Evolutionary conservation across 2,888 invertebrate genomes (phyloP).

Genomic region (Synanthedon formicaeformis): DNA sequence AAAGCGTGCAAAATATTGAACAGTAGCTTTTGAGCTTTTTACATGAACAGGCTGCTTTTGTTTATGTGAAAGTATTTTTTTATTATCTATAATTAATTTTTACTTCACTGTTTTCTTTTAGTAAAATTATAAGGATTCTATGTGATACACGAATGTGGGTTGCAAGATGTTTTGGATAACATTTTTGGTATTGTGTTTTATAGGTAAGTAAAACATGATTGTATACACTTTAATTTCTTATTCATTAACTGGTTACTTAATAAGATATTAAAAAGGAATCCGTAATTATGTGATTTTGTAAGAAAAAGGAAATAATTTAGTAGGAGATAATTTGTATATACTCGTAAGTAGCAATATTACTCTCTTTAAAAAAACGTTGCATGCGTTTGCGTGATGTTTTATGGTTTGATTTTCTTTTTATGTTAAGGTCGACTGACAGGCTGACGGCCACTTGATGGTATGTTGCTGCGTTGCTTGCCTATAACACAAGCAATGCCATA

Average conservation of each 20-base stretch:
- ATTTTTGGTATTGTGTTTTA: slow-evolving; percentile 24
- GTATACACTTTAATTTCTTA: neutral
- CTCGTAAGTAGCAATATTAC: too few species aligned
- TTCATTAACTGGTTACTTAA: neutral
- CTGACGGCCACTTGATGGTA: too few species aligned
- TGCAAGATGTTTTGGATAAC: slow-evolving; percentile 32
- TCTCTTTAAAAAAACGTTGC: too few species aligned
- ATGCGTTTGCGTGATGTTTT: too few species aligned
- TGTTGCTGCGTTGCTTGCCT: too few species aligned
- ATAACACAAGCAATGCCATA: too few species aligned
- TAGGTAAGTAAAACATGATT: slow-evolving; percentile 25
- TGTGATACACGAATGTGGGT: slow-evolving; percentile 20
- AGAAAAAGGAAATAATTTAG: too few species aligned
- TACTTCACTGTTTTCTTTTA: neutral
- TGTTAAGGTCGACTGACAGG: too few species aligned
- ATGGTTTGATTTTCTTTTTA: too few species aligned
- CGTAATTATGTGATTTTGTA: too few species aligned
- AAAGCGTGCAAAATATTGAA: slow-evolving; percentile 20
- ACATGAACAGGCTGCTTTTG: slow-evolving; percentile 37
- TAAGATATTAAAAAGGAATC: neutral
- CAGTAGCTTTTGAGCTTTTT: slow-evolving; percentile 51
- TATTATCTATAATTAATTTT: neutral
- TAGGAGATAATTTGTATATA: too few species aligned
- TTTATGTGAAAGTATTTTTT: neutral
- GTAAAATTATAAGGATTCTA: neutral